Base-by-base conservation (phyloP, 2,888 invertebrate genomes). In the Scaptomyza caliginosa region DNA sequence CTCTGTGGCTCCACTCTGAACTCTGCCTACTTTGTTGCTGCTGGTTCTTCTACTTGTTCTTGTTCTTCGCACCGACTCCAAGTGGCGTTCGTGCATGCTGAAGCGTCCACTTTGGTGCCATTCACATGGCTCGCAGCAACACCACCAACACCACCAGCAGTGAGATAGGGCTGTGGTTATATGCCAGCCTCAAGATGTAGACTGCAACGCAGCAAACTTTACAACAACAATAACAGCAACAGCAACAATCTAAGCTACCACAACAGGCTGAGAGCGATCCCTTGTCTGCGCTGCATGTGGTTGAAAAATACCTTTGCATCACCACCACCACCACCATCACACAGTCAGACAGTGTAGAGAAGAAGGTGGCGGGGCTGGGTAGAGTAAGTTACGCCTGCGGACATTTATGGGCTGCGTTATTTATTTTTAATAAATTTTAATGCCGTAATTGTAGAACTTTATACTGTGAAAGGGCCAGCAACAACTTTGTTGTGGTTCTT, bases 51-150 rank as follows among this genome's bases (percentile, higher is more conserved):
- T 4, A 24, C 24, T 24, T 24, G 26, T 26, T 8, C 8, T 26
- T 26, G n/a, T 60, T 43, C 58, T 43, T 59, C 42, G 36, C 63
- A 28, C 48, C 59, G 63, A 39, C 62, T 58, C 62, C 74, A 86
- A 83, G 88, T 83, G 86, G 74, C 74, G 83, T 74, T 79, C 88
- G 83, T 87, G 88, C 83, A 83, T 83, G 83, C 83, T 87, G 71
- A 83, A 83, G 86, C 86, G 86, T 87, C 83, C 88, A 83, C 88
- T 83, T 82, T 74, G 67, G 71, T 71, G 88, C 86, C 88, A 87
- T 86, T 86, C 86, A 85, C 76, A 82, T 74, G 57, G 54, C 43
- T 57, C 40, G 52, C 52, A 52, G 45, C 46, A 5, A 4, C 30
- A 4, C 23, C 34, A 32, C 16, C 24, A 42, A 5, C 40, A 42